Conservation (phyloP, 2,888 invertebrate genomes). For the Scaeva pyrastri region DNA sequence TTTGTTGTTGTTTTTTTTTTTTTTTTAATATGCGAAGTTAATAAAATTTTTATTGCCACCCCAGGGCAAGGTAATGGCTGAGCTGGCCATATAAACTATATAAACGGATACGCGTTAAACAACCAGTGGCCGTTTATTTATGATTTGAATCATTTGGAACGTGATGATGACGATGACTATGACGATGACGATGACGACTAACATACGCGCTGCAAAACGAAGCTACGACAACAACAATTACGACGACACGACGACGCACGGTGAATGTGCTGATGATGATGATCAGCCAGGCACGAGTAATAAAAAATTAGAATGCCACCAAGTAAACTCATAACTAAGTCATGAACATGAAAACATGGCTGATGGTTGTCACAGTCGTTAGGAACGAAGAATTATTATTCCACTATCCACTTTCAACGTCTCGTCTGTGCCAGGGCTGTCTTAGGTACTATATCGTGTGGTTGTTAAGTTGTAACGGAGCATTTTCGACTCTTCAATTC, state of each 20-base stretch:
- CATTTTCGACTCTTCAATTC: too few relatives aligned
- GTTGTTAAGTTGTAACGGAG: too few relatives aligned
- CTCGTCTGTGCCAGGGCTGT: constrained; percentile 21
- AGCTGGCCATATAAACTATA: constrained; percentile 28
- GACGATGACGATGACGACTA: constrained; percentile 45
- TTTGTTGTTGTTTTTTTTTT: constrained; percentile 20
- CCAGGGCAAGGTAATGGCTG: constrained; percentile 68
- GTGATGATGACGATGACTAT: constrained; percentile 50
- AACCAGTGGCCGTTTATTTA: constrained; percentile 58
- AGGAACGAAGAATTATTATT: constrained; percentile 43
- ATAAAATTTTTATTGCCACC: constrained; percentile 74
- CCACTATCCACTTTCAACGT: not conserved
- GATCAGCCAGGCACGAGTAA: constrained; percentile 54
- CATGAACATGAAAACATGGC: constrained; percentile 60
- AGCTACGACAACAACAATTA: not conserved
- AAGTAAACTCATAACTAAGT: constrained; percentile 67
- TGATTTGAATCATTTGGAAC: constrained; percentile 73
- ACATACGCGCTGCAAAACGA: not conserved
- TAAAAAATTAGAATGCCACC: constrained; percentile 71
- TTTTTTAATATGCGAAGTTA: constrained; percentile 65
- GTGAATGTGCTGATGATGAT: constrained; percentile 43
- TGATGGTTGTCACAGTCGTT: constrained; percentile 53
- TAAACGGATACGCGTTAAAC: constrained; percentile 15
- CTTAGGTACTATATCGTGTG: not conserved
- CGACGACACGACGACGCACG: not conserved